Conservation (phyloP, 2,113 vertebrate genomes). For the Fulica atra region DNA sequence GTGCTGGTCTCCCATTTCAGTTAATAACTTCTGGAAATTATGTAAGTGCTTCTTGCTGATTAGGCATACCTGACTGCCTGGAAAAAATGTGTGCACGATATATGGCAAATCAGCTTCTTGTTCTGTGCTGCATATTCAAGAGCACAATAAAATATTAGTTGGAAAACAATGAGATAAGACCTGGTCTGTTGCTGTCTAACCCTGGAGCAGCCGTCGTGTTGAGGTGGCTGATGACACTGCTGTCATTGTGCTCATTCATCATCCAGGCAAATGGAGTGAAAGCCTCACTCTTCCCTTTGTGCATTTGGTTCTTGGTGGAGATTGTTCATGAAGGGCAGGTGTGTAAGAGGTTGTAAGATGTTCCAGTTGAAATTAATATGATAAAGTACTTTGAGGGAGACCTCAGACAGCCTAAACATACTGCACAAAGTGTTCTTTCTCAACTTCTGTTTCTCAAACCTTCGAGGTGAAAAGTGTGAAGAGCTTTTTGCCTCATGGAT, state of each 20-base stretch:
- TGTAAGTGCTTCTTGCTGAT: constrained; percentile 61
- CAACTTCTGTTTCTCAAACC: neutral
- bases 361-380: neutral
- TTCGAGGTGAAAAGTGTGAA: neutral
- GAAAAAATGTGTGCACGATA: neutral
- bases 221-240: neutral
- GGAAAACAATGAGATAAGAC: neutral
- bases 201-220: neutral
- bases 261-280: neutral
- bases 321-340: neutral
- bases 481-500: neutral
- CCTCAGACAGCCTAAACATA: neutral
- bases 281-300: neutral
- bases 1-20: constrained; percentile 43
- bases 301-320: neutral
- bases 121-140: constrained; percentile 53
- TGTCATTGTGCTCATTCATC: neutral
- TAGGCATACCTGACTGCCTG: constrained; percentile 34
- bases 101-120: constrained; percentile 7
- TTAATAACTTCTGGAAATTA: constrained; percentile 64
- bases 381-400: neutral
- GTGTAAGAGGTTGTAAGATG: neutral
- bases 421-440: neutral
- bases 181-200: neutral
- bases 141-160: neutral